Conservation (phyloP, 2,888 invertebrate species). For the Eristalis tenax region DNA sequence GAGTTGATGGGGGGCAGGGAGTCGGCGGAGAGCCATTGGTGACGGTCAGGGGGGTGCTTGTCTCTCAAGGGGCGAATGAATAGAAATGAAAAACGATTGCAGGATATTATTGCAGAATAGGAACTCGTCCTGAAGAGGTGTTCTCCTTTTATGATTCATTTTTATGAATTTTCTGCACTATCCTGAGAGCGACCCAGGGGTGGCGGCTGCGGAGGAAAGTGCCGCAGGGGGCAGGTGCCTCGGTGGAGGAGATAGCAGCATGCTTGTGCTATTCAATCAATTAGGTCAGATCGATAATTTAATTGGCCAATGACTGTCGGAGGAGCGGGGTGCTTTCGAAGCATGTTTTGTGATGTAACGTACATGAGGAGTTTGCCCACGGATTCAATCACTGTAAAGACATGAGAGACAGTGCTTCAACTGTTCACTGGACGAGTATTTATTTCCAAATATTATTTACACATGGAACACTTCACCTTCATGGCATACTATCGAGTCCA, state of each 20-base stretch:
- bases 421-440: no score
- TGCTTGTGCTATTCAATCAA: not conserved
- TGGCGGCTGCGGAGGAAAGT: not conserved
- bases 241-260: not conserved
- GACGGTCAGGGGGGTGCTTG: not conserved
- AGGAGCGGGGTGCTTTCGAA: not conserved
- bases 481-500: no score
- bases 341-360: not conserved
- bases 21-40: not conserved
- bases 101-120: conserved; percentile 60
- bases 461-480: no score
- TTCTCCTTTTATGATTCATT: conserved; percentile 28
- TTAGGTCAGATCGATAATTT: not conserved
- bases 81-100: conserved; percentile 57
- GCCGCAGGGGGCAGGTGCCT: not conserved
- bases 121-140: conserved; percentile 46
- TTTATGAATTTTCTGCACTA: not conserved
- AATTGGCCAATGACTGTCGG: not conserved
- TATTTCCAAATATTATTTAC: no score
- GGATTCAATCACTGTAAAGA: no score
- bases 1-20: not conserved
- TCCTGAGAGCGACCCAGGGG: not conserved
- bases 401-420: no score
- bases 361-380: no score
- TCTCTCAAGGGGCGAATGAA: not conserved